Evolutionary conservation across 2,113 vertebrate species (phyloP).

Genomic region (Chloropsis hardwickii): DNA sequence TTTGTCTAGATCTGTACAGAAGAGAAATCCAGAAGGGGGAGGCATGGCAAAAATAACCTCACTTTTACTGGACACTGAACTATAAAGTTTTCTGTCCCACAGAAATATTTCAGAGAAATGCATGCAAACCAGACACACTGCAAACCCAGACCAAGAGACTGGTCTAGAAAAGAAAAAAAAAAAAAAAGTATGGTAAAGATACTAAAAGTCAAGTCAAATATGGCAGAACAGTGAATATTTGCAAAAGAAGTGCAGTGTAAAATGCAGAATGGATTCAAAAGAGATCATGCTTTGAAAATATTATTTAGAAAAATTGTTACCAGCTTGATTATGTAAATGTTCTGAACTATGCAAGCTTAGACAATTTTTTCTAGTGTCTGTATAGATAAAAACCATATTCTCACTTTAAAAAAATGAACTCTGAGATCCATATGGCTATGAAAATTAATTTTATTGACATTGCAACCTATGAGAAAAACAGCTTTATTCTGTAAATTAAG

Average conservation of each 20-base stretch:
- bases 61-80: neutral
- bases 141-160: neutral
- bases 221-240: neutral
- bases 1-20: neutral
- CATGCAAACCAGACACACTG: neutral
- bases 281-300: neutral
- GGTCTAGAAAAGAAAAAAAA: neutral
- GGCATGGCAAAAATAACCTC: neutral
- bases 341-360: neutral
- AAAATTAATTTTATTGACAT: neutral
- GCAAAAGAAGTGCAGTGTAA: neutral
- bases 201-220: neutral
- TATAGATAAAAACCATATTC: neutral
- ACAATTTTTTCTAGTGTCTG: neutral
- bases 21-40: neutral
- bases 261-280: neutral
- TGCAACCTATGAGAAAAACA: neutral
- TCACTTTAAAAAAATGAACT: neutral
- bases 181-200: neutral
- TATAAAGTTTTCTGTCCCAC: neutral
- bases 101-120: neutral
- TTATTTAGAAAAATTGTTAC: neutral
- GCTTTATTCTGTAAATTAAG: neutral
- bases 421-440: neutral
- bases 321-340: neutral